Conservation (phyloP, 1,140 invertebrate genomes). For the Atta colombica region DNA sequence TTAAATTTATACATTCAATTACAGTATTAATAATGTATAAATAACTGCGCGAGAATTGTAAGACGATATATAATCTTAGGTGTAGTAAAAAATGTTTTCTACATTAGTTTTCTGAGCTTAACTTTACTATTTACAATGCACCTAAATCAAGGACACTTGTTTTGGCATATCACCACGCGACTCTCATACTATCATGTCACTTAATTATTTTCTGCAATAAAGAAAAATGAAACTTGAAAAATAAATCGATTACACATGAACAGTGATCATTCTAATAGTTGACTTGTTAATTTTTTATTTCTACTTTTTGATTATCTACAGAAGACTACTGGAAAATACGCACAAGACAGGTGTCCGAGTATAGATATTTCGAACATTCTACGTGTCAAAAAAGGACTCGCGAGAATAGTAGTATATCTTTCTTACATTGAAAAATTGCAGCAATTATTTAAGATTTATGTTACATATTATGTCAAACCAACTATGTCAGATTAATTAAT, state of each 20-base stretch:
- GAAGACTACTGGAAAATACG: neutral
- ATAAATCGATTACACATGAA: neutral
- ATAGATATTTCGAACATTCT: slow-evolving; percentile 20
- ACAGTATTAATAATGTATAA: slow-evolving; percentile 73
- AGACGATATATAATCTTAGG: slow-evolving; percentile 66
- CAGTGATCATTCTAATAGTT: neutral
- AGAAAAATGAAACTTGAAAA: neutral
- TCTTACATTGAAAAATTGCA: slow-evolving; percentile 14
- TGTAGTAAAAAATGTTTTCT: slow-evolving; percentile 78
- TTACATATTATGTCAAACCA: slow-evolving; percentile 25
- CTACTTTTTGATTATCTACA: neutral
- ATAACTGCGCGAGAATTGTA: slow-evolving; percentile 63
- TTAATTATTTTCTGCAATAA: slow-evolving; percentile 8
- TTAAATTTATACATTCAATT: slow-evolving; percentile 80
- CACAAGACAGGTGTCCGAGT: slow-evolving; percentile 32
- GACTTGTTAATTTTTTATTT: neutral
- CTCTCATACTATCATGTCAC: neutral
- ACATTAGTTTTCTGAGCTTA: slow-evolving; percentile 64
- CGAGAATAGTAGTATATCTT: neutral
- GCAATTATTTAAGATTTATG: neutral
- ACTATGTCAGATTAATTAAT: neutral
- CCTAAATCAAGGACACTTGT: slow-evolving; percentile 44
- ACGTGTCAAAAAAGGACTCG: neutral
- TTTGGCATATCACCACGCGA: slow-evolving; percentile 26
- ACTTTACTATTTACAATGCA: slow-evolving; percentile 75